A percentile compares a stretch with the other conserved stretches of the same genome.
Conservation (phyloP, 2,797 vertebrate species). For the Brachyrhaphis roseni region DNA sequence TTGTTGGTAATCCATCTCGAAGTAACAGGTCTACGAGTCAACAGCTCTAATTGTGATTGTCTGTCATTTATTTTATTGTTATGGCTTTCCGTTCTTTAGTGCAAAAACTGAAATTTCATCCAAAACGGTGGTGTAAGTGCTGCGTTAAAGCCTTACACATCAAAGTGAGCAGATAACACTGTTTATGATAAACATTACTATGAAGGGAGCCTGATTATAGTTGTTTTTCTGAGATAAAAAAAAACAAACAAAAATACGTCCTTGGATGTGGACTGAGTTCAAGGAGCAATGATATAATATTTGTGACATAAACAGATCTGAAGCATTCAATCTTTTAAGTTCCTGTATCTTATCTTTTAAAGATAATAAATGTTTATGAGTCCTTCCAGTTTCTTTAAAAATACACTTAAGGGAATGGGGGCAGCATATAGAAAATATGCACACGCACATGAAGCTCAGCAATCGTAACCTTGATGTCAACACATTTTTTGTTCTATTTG, state of each 20-base stretch:
- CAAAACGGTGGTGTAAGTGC: not conserved
- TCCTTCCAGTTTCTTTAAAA: slow-evolving; percentile 64
- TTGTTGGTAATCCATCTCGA: slow-evolving; percentile 69
- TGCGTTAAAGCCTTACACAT: slow-evolving; percentile 26
- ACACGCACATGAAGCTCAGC: slow-evolving; percentile 17
- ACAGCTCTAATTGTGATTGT: slow-evolving; percentile 55
- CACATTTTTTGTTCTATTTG: slow-evolving; percentile 18
- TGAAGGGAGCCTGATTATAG: slow-evolving; percentile 39
- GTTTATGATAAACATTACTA: slow-evolving; percentile 51
- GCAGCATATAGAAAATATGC: slow-evolving; percentile 13
- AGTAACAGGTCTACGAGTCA: slow-evolving; percentile 64
- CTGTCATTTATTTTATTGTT: slow-evolving; percentile 20
- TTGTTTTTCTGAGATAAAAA: slow-evolving; percentile 62
- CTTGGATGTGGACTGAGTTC: slow-evolving; percentile 53
- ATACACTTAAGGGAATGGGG: slow-evolving; percentile 59
- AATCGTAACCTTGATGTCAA: slow-evolving; percentile 15
- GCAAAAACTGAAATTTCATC: slow-evolving; percentile 15
- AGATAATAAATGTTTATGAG: slow-evolving; percentile 64
- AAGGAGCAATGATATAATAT: slow-evolving; percentile 64
- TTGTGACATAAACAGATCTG: slow-evolving; percentile 54
- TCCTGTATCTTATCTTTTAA: slow-evolving; percentile 51
- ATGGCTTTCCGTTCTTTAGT: not conserved
- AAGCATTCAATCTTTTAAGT: slow-evolving; percentile 50
- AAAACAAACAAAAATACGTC: slow-evolving; percentile 1
- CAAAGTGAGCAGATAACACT: slow-evolving; percentile 31